Evolutionary conservation across 2,888 invertebrate species (phyloP).

Genomic region (Sturmia bella): DNA sequence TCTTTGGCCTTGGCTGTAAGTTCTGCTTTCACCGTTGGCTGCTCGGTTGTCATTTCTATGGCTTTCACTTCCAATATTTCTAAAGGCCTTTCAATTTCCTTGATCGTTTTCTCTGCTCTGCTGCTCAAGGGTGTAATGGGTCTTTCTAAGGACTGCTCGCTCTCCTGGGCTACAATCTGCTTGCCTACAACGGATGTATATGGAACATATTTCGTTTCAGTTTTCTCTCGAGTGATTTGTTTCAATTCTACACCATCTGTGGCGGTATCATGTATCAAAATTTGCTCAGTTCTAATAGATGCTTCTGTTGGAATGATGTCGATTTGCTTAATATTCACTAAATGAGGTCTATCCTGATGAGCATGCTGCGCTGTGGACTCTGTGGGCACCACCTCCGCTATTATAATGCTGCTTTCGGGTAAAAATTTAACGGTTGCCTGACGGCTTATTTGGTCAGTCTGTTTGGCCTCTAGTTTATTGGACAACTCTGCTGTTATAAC

Average conservation of each 20-base stretch:
- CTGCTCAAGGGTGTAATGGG: constrained; percentile 78
- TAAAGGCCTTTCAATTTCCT: constrained; percentile 78
- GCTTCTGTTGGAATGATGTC: constrained; percentile 83
- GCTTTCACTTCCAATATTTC: constrained; percentile 72
- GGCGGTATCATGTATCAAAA: constrained; percentile 71
- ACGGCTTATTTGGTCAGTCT: constrained; percentile 26
- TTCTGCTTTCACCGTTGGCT: constrained; percentile 50
- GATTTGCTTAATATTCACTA: constrained; percentile 86
- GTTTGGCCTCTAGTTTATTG: constrained; percentile 59
- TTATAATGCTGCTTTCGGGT: constrained; percentile 83
- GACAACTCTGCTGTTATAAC: constrained; percentile 83
- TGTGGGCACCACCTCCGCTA: constrained; percentile 86
- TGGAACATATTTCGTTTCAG: constrained; percentile 83
- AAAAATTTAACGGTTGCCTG: constrained; percentile 60
- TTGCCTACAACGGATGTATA: constrained; percentile 84
- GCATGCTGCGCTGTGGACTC: constrained; percentile 84
- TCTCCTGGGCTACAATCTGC: constrained; percentile 85
- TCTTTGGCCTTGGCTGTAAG: constrained; percentile 77
- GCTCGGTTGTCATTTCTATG: constrained; percentile 70
- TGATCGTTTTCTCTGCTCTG: constrained; percentile 76
- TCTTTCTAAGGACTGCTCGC: constrained; percentile 82
- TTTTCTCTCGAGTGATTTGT: constrained; percentile 81
- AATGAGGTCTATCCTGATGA: constrained; percentile 73
- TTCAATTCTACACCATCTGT: constrained; percentile 33
- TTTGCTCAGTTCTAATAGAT: constrained; percentile 71